phyloP scores from a whole-genome alignment of 92 coral and sea anemone genomes.

The Palythoa grandiflora region DNA sequence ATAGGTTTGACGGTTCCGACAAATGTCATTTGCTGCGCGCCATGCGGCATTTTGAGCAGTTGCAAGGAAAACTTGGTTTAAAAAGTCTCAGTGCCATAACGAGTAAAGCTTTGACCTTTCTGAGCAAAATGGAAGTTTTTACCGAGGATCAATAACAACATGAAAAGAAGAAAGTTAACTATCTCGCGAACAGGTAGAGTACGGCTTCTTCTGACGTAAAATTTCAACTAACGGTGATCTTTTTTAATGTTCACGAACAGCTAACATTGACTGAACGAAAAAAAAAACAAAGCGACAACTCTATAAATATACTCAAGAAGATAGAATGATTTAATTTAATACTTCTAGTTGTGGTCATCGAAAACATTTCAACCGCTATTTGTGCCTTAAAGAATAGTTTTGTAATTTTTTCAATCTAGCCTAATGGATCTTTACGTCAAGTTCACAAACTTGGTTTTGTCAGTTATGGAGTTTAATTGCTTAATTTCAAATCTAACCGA shows the following conservation, averaged over 20 bases:
- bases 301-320: too few relatives aligned
- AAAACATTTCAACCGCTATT: not conserved
- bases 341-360: not conserved
- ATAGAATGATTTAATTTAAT: not conserved
- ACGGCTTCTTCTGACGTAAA: constrained; percentile 13
- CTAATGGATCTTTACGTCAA: not conserved
- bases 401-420: not conserved
- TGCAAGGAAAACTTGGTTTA: not conserved
- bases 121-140: not conserved
- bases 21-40: not conserved
- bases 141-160: not conserved
- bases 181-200: constrained; percentile 48
- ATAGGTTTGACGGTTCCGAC: not conserved
- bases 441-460: not conserved
- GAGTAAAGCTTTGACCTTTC: not conserved
- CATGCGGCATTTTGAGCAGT: not conserved
- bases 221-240: not conserved
- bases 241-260: not conserved
- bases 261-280: not conserved
- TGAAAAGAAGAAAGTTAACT: constrained; percentile 44
- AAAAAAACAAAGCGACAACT: not conserved
- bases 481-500: not conserved
- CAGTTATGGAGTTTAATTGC: not conserved
- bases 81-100: not conserved
- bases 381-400: not conserved